phyloP scores from a whole-genome alignment of 2,797 vertebrate genomes.

The Agapornis canus region DNA sequence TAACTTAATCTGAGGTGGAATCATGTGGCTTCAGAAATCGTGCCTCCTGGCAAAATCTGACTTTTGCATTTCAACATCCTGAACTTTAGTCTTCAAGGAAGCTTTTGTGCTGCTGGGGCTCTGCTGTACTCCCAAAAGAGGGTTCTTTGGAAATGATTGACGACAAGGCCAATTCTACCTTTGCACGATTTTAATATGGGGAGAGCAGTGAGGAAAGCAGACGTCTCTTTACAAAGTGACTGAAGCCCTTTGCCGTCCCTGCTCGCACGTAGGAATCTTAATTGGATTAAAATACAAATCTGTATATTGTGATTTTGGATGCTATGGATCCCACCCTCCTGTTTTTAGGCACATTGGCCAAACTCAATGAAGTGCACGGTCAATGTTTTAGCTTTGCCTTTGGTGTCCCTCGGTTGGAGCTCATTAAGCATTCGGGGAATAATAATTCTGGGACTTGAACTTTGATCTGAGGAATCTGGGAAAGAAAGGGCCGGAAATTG shows the following conservation, averaged over 20 bases:
- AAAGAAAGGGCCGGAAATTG: slow-evolving; percentile 76
- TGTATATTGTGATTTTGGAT: slow-evolving; percentile 50
- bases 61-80: slow-evolving; percentile 58
- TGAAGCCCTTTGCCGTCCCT: neutral
- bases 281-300: slow-evolving; percentile 71
- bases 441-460: slow-evolving; percentile 69
- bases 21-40: slow-evolving; percentile 54
- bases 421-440: slow-evolving; percentile 72
- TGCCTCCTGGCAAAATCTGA: slow-evolving; percentile 62
- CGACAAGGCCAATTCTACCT: neutral
- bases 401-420: slow-evolving; percentile 68
- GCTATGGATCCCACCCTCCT: slow-evolving; percentile 47
- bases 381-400: slow-evolving; percentile 61
- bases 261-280: slow-evolving; percentile 2
- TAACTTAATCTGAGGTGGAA: slow-evolving; percentile 51
- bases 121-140: slow-evolving; percentile 5
- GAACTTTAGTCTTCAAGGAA: slow-evolving; percentile 53
- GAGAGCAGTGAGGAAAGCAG: neutral
- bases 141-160: slow-evolving; percentile 8
- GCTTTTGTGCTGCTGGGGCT: slow-evolving; percentile 50
- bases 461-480: slow-evolving; percentile 74
- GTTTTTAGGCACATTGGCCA: slow-evolving; percentile 56
- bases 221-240: neutral
- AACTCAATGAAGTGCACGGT: slow-evolving; percentile 65
- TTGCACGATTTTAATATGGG: neutral